A percentile compares a stretch with the other conserved stretches of the same genome.
phyloP scores from a whole-genome alignment of 2,113 vertebrate genomes.

The Vombatus ursinus region DNA sequence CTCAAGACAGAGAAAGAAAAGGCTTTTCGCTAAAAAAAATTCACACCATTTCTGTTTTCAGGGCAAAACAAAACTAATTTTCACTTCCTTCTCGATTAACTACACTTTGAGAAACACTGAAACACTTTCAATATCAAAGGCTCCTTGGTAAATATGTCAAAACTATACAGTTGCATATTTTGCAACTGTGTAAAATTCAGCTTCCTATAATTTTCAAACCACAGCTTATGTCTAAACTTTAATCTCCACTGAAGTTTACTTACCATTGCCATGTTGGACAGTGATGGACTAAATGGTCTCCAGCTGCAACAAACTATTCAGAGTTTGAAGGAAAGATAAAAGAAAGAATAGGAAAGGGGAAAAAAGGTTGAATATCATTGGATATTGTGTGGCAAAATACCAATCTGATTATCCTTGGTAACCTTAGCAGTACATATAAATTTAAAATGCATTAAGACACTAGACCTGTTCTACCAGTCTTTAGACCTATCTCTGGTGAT shows the following conservation, averaged over 20 bases:
- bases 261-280: conserved; percentile 99
- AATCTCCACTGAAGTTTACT: conserved; percentile 72
- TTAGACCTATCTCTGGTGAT: conserved; percentile 40
- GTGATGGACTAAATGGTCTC: conserved; percentile 98
- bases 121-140: conserved; percentile 12
- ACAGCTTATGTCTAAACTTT: conserved; percentile 23
- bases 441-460: conserved; percentile 24
- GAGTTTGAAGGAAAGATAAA: conserved; percentile 58
- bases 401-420: background rate
- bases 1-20: conserved; percentile 11
- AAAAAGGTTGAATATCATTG: conserved; percentile 45
- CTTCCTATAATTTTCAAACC: background rate
- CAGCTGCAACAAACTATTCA: conserved; percentile 94
- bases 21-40: conserved; percentile 28
- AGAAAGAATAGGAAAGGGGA: conserved; percentile 12
- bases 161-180: background rate
- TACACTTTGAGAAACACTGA: background rate
- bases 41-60: background rate
- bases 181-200: conserved; percentile 3
- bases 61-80: background rate
- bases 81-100: conserved; percentile 16
- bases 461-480: conserved; percentile 29
- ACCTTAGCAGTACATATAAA: background rate
- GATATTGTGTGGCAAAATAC: conserved; percentile 41
- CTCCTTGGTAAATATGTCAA: background rate